Percentiles rank a stretch among this genome's conserved stretches.
These are phyloP conservation scores for Scolopax bukidnonensis DNA, from an alignment of 2,797 vertebrate genomes.

Conservation along the genomic window DNA sequence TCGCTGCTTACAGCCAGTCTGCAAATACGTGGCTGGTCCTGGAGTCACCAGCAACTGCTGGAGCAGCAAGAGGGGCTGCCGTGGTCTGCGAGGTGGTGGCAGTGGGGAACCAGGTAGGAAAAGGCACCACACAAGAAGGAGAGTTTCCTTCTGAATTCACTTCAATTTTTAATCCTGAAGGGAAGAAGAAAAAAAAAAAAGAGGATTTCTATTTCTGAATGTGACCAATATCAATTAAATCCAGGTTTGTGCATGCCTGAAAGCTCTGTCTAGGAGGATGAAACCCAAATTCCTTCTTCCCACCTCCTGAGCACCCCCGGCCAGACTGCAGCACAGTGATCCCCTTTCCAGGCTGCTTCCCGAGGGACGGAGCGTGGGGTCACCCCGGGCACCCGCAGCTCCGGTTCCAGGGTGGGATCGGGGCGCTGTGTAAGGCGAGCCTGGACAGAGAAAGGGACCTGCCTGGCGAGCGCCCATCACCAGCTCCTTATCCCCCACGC, in stretches of 20 bases:
- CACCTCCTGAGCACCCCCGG: not conserved
- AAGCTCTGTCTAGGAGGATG: not conserved
- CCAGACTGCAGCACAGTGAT: not conserved
- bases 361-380: accelerated
- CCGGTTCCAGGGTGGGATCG: accelerated
- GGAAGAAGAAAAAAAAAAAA: not conserved
- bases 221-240: not conserved
- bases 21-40: not conserved
- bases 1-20: not conserved
- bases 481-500: not conserved
- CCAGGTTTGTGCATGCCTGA: not conserved
- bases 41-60: not conserved
- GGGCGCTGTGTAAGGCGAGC: not conserved
- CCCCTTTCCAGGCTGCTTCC: not conserved
- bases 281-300: not conserved
- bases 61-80: not conserved
- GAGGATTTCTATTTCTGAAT: not conserved
- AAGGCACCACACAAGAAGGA: not conserved
- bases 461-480: not conserved
- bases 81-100: accelerated
- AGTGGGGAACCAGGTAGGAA: not conserved
- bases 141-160: not conserved
- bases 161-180: not conserved
- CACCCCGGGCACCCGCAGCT: not conserved
- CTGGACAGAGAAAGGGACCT: accelerated